Evolutionary conservation across 2,113 vertebrate genomes (phyloP).

Genomic region (Chaetodon trifascialis): DNA sequence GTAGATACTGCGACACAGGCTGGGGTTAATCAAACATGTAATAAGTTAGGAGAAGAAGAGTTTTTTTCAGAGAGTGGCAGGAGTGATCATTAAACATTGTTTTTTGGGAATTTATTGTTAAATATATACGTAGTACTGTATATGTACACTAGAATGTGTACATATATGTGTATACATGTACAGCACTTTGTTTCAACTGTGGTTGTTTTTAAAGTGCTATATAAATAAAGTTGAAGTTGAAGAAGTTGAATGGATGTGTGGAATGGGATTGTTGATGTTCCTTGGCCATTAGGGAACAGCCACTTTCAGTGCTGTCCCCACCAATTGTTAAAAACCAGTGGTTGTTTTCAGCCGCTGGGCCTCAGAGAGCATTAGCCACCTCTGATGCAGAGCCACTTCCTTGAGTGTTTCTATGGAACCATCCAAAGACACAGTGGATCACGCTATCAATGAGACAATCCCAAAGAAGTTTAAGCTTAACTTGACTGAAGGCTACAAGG

Average conservation of each 20-base stretch:
- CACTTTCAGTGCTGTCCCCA: not conserved
- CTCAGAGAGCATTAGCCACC: too few relatives aligned
- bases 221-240: too few relatives aligned
- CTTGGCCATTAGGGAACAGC: not conserved
- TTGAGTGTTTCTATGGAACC: not conserved
- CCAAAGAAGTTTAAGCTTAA: not conserved
- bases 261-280: not conserved
- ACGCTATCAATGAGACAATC: not conserved
- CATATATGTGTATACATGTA: too few relatives aligned
- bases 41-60: not conserved
- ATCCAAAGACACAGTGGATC: not conserved
- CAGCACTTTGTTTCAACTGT: too few relatives aligned
- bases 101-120: not conserved
- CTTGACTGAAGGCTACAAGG: not conserved
- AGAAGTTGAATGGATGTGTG: too few relatives aligned
- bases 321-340: not conserved
- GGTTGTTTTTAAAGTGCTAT: too few relatives aligned
- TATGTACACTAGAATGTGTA: too few relatives aligned
- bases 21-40: not conserved
- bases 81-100: not conserved
- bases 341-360: not conserved
- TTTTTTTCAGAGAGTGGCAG: not conserved
- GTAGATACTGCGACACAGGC: not conserved
- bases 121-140: too few relatives aligned
- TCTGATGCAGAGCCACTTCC: not conserved